phyloP scores from a whole-genome alignment of 2,888 invertebrate species.

The Cordilura impudica region DNA sequence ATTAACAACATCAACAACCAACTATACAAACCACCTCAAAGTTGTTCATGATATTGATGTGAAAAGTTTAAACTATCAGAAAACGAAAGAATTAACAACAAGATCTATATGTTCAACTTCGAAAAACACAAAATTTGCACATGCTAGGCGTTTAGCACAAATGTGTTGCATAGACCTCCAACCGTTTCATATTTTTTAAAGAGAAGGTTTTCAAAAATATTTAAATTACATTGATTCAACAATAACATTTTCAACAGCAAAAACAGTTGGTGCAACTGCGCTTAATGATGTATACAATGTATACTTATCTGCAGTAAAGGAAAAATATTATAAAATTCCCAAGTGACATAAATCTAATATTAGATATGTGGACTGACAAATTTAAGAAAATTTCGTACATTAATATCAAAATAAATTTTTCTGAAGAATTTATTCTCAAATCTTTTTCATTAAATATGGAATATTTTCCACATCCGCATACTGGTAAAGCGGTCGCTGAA shows the following conservation, averaged over 20 bases:
- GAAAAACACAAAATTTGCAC: neutral
- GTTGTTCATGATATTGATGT: neutral
- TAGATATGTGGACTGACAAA: constrained; percentile 9
- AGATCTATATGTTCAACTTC: neutral
- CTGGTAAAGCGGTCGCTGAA: neutral
- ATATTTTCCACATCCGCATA: neutral
- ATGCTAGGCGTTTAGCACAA: neutral
- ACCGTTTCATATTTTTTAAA: neutral
- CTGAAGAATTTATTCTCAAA: neutral
- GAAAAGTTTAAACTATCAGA: neutral
- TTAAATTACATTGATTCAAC: neutral
- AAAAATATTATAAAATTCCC: neutral
- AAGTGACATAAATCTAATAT: neutral
- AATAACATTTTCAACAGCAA: neutral
- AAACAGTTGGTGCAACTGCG: neutral
- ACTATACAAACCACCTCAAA: neutral
- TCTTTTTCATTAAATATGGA: neutral
- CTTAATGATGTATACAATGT: neutral
- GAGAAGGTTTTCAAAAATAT: constrained; percentile 21
- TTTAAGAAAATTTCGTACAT: neutral
- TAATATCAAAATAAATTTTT: constrained; percentile 4
- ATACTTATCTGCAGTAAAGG: neutral
- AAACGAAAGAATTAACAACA: neutral
- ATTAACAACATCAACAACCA: neutral
- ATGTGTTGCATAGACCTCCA: constrained; percentile 14